These are phyloP conservation scores for Callinectes sapidus DNA, from an alignment of 2,888 invertebrate species.

Conservation along the genomic window DNA sequence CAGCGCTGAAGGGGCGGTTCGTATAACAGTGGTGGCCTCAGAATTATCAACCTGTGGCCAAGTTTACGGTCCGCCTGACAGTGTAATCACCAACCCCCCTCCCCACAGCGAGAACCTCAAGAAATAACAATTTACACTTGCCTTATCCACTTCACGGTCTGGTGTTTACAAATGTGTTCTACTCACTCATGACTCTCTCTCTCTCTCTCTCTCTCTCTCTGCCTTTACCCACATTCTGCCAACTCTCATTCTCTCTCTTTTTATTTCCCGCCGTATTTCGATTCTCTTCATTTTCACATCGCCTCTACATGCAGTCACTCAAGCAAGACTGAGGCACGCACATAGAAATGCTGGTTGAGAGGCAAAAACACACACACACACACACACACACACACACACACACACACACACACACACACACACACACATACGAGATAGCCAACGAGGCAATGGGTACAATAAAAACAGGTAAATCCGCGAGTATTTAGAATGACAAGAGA, in stretches of 20 bases:
- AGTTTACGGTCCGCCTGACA: conserved; percentile 10
- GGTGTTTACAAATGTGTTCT: conserved; percentile 25
- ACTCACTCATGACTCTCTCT: neutral
- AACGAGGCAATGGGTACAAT: no score
- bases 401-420: no score
- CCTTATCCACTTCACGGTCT: conserved; percentile 6
- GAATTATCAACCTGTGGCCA: neutral
- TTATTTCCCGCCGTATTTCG: neutral
- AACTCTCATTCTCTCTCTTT: conserved; percentile 13
- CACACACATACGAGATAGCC: no score
- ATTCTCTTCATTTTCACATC: neutral
- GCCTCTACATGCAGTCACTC: no score
- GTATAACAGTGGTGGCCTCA: neutral
- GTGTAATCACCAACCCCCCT: neutral
- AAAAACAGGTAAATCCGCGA: no score
- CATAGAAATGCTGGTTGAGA: no score
- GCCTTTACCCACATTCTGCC: no score
- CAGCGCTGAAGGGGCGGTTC: neutral
- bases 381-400: no score
- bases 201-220: conserved; percentile 1
- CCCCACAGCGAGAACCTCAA: neutral
- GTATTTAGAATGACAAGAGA: neutral
- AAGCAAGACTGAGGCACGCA: no score
- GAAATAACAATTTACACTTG: conserved; percentile 16
- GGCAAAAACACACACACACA: no score